Evolutionary conservation across 2,888 invertebrate species (phyloP), one percentile per base, ranked within the genome.

Genomic region (Hyles lineata): DNA sequence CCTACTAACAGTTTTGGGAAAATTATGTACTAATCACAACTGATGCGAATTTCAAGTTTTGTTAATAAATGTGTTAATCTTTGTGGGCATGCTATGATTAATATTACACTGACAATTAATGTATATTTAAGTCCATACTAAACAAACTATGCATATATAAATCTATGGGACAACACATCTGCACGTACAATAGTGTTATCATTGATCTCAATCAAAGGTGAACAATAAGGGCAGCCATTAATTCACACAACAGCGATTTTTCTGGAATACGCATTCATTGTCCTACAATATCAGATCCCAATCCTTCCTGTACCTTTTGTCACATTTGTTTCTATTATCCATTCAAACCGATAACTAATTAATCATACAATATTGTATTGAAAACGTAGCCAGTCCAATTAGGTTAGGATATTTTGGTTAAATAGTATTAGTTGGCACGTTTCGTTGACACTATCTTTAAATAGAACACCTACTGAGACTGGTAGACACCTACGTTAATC

Each of bases 361-460:
- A 23, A 63, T 70, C 71, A 75, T 75, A 74, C 72, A 61, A 17
- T 70, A 23, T 50, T 23, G 35, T 43, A 60, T 69, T 69, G 43
- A 29, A 60, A 73, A 50, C 32, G 61, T 21, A 69, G 21, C 59
- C 21, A 67, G 62, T 71, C 29, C 43, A 69, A 74, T 70, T 77
- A 76, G 88, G 89, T 88, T 88, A 89, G 80, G 83, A 86, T 87
- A 86, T 86, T 87, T 85, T 82, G 79, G 89, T 89, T 89, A 88
- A 86, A 83, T 78, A 80, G 76, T 82, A 82, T 83, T 83, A 86
- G 87, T 90, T 92, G 92, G 92, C 92, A 92, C 91, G 89, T 87
- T 84, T 80, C 89, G 87, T 89, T 89, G 90, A 88, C 86, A 86
- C 78, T 82, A 82, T 85, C 86, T 85, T 81, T 83, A 91, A 93